Evolutionary conservation across 2,113 vertebrate genomes (phyloP).

Genomic region (Sporophila hypoxantha): DNA sequence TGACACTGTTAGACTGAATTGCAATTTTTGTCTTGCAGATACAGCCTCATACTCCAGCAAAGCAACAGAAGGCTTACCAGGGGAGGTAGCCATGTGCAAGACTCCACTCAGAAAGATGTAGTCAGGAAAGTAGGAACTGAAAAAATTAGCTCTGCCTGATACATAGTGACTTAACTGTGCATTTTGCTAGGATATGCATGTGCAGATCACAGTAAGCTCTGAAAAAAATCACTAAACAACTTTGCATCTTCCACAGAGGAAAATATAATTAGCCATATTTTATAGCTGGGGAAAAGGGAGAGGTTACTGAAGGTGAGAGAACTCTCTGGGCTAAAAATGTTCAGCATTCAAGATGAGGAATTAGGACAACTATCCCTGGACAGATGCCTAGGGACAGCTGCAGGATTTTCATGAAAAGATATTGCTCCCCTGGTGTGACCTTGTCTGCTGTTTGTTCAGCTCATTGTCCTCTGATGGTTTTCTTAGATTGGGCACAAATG

Average conservation of each 20-base stretch:
- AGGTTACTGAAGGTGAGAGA: neutral
- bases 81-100: neutral
- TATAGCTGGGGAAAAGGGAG: neutral
- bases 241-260: neutral
- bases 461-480: neutral
- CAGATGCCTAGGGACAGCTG: slow-evolving; percentile 12
- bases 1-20: neutral
- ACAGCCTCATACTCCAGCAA: neutral
- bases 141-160: neutral
- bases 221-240: neutral
- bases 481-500: neutral
- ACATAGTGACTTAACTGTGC: neutral
- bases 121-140: neutral
- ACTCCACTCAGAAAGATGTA: neutral
- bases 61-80: neutral
- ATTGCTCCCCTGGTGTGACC: neutral
- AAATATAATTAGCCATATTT: neutral
- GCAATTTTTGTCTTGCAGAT: neutral
- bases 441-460: neutral
- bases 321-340: neutral
- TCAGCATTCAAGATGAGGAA: neutral
- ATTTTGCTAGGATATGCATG: neutral
- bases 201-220: neutral
- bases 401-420: neutral
- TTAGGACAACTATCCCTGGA: neutral